Conservation (phyloP, 2,888 invertebrate species). For the Muschampia plurimacula region DNA sequence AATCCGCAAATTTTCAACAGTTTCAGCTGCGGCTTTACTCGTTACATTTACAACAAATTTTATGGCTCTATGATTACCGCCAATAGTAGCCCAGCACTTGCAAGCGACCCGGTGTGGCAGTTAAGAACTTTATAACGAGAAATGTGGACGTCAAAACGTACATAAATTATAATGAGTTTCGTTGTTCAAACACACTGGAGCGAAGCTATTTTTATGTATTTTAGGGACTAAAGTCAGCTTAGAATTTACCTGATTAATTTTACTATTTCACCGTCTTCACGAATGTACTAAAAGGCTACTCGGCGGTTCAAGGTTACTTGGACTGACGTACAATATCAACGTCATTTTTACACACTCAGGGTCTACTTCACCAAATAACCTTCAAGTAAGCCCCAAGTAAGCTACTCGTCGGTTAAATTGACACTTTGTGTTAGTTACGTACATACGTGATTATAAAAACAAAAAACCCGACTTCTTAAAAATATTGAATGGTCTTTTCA, state of each 20-base stretch:
- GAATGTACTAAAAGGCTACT: too few species aligned
- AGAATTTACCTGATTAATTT: neutral
- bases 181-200: constrained; percentile 27
- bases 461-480: too few species aligned
- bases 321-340: too few species aligned
- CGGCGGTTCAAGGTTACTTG: too few species aligned
- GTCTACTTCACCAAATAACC: too few species aligned
- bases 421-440: too few species aligned
- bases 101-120: constrained; percentile 5
- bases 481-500: too few species aligned
- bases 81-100: neutral
- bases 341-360: too few species aligned
- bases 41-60: constrained; percentile 12
- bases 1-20: neutral
- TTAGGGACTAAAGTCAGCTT: neutral
- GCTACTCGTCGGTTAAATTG: too few species aligned
- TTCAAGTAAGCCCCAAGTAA: too few species aligned
- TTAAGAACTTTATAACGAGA: constrained; percentile 31
- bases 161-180: constrained; percentile 36
- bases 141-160: constrained; percentile 31
- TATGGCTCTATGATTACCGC: constrained; percentile 18
- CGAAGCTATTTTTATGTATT: constrained; percentile 6
- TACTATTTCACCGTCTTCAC: too few species aligned
- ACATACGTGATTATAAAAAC: too few species aligned
- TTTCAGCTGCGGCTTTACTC: neutral